Evolutionary conservation across 2,888 invertebrate genomes (phyloP).

Genomic region (Ptilodon capucinus): DNA sequence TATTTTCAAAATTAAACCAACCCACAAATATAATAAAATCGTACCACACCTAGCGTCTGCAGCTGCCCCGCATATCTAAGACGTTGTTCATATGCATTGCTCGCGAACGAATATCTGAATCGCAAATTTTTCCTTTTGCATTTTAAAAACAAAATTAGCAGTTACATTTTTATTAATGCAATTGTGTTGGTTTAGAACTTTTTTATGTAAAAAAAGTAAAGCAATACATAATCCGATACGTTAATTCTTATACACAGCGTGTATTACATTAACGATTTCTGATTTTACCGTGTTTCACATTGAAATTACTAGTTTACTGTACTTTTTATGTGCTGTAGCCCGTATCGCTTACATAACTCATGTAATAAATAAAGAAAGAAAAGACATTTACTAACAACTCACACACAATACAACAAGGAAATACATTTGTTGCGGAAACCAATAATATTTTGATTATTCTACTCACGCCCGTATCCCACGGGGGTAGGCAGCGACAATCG

Average conservation of each 20-base stretch:
- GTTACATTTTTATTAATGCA: not conserved
- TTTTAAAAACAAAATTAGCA: not conserved
- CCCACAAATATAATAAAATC: too few relatives aligned
- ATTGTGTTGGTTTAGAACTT: not conserved
- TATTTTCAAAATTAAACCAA: too few relatives aligned
- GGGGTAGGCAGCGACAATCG: too few relatives aligned
- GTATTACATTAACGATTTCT: not conserved
- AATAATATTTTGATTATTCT: too few relatives aligned
- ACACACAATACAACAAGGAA: too few relatives aligned
- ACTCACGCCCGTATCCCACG: too few relatives aligned
- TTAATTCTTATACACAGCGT: not conserved
- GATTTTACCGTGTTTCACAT: not conserved
- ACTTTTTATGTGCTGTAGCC: not conserved
- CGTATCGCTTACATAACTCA: not conserved
- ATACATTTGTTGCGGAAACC: too few relatives aligned
- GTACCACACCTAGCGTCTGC: conserved; percentile 1
- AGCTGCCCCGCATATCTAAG: conserved; percentile 12
- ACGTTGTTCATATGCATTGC: conserved; percentile 12
- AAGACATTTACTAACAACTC: too few relatives aligned
- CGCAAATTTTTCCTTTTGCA: conserved; percentile 13
- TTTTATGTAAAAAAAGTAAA: not conserved
- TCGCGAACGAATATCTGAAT: conserved; percentile 8
- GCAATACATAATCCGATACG: not conserved
- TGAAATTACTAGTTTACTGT: not conserved
- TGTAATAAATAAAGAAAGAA: not conserved